phyloP scores from a whole-genome alignment of 2,888 invertebrate species.

The Apamea anceps region DNA sequence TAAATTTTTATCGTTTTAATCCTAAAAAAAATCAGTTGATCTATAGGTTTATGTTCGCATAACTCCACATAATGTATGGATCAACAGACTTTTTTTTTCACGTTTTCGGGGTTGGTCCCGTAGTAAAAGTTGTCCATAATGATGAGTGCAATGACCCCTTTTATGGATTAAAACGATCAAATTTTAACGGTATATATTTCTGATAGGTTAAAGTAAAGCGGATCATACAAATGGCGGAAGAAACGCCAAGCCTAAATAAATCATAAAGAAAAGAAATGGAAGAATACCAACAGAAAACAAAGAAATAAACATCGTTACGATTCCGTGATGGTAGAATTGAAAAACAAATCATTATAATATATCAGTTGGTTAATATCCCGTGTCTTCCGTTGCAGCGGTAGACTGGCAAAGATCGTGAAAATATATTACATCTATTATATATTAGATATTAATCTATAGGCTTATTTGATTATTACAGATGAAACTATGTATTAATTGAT shows the following conservation, averaged over 20 bases:
- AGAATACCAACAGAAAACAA: conserved; percentile 18
- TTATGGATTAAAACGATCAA: too few relatives aligned
- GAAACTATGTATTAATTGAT: too few relatives aligned
- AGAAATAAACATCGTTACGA: conserved; percentile 21
- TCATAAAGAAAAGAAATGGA: conserved; percentile 9
- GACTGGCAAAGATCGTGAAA: conserved; percentile 1
- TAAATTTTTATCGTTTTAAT: too few relatives aligned
- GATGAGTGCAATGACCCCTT: too few relatives aligned
- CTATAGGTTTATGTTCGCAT: too few relatives aligned
- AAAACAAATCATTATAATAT: conserved; percentile 43
- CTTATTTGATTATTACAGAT: too few relatives aligned
- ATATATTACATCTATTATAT: neutral
- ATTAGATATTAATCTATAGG: neutral
- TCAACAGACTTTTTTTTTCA: too few relatives aligned
- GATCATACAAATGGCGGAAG: neutral
- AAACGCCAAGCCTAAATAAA: conserved; percentile 17
- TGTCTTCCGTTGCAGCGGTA: conserved; percentile 35
- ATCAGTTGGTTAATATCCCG: conserved; percentile 43
- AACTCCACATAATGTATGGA: too few relatives aligned
- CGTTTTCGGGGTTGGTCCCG: too few relatives aligned
- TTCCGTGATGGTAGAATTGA: conserved; percentile 15
- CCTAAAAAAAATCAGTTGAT: too few relatives aligned
- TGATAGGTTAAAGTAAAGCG: neutral
- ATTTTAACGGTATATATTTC: too few relatives aligned
- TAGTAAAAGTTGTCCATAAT: too few relatives aligned